phyloP scores from a whole-genome alignment of 2,888 invertebrate species.

The Xiphydria camelus region DNA sequence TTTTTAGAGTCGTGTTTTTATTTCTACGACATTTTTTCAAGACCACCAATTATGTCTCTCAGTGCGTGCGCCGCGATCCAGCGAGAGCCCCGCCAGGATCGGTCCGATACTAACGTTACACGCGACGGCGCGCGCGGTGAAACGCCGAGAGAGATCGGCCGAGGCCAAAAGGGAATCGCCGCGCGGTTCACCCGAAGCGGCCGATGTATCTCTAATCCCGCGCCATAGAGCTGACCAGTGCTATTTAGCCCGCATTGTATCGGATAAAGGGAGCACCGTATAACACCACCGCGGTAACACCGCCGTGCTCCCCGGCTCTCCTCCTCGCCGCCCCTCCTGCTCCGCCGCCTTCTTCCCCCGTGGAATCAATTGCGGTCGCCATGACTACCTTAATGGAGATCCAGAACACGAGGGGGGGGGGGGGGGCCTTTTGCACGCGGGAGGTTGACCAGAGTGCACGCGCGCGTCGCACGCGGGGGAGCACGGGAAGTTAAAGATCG shows the following conservation, averaged over 20 bases:
- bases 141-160: conserved; percentile 4
- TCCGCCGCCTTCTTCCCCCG: conserved; percentile 34
- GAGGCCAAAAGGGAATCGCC: conserved; percentile 18
- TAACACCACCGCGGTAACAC: conserved; percentile 40
- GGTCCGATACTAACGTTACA: too few species aligned
- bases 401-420: conserved; percentile 45
- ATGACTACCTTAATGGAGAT: conserved; percentile 56
- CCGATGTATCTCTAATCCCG: conserved; percentile 53
- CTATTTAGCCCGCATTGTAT: conserved; percentile 51
- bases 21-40: too few species aligned
- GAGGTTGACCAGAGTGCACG: conserved; percentile 43
- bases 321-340: conserved; percentile 8
- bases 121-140: conserved; percentile 22
- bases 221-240: conserved; percentile 48
- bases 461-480: neutral
- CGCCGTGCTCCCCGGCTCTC: conserved; percentile 13
- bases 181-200: conserved; percentile 48
- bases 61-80: neutral
- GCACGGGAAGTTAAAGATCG: conserved; percentile 45
- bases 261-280: conserved; percentile 45
- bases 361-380: conserved; percentile 56
- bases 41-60: too few species aligned
- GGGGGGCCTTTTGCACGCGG: conserved; percentile 51
- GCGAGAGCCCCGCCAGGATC: neutral
- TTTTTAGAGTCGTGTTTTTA: too few species aligned